Conservation (phyloP, 2,888 invertebrate genomes). For the Agrilus cyanescens region DNA sequence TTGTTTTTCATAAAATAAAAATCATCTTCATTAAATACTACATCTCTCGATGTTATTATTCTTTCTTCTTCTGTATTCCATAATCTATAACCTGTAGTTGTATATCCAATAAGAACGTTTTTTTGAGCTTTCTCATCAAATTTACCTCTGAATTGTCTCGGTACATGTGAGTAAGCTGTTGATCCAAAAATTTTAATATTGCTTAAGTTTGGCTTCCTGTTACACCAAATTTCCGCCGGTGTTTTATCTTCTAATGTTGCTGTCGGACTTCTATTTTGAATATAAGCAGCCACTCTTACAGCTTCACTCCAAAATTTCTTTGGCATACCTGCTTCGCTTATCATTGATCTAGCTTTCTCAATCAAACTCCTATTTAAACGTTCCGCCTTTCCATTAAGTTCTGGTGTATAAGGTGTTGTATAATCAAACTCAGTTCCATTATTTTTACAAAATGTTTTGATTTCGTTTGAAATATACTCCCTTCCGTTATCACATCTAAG, state of each 20-base stretch:
- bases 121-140: conserved; percentile 7
- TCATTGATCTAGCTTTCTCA: conserved; percentile 5
- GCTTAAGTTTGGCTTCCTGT: conserved; percentile 1
- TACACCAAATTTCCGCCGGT: conserved; percentile 4
- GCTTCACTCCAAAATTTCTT: conserved; percentile 6
- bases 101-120: conserved; percentile 12
- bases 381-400: conserved; percentile 8
- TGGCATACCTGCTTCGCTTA: conserved; percentile 2
- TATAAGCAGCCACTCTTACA: conserved; percentile 1
- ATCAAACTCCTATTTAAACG: too few relatives aligned
- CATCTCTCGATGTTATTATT: conserved; percentile 10
- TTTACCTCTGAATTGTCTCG: background rate
- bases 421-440: conserved; percentile 11
- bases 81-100: conserved; percentile 10
- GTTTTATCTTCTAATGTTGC: conserved; percentile 1
- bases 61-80: conserved; percentile 12
- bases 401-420: conserved; percentile 7
- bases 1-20: too few relatives aligned
- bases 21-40: too few relatives aligned
- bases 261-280: conserved; percentile 2
- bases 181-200: conserved; percentile 7
- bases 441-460: conserved; percentile 7
- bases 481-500: too few relatives aligned
- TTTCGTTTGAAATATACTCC: too few relatives aligned
- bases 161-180: conserved; percentile 3